Conservation (phyloP, 1,140 invertebrate species). For the Panulirus ornatus region DNA sequence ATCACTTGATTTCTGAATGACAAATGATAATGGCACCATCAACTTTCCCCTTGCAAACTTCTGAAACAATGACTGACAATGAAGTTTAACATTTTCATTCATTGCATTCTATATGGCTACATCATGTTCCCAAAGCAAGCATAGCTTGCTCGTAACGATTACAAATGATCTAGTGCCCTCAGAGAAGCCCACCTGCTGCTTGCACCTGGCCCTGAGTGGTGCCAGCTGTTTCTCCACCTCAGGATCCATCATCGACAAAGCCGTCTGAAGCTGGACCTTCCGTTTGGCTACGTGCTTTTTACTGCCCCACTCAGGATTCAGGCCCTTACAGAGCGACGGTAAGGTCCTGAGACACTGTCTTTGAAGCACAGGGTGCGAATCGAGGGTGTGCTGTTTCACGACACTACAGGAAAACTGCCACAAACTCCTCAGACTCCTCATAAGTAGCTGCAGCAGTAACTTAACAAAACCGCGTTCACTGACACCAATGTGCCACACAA, state of each 20-base stretch:
- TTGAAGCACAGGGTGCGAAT: background rate
- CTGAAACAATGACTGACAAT: no score
- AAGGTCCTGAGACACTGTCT: background rate
- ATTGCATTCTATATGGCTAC: no score
- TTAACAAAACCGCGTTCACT: no score
- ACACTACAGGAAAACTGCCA: background rate
- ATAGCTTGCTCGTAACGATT: no score
- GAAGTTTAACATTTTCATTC: no score
- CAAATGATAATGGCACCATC: no score
- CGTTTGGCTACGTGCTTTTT: slow-evolving; percentile 40
- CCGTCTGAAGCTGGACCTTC: slow-evolving; percentile 27
- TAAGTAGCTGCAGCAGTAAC: no score
- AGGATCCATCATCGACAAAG: slow-evolving; percentile 24
- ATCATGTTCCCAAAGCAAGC: no score
- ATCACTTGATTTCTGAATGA: no score
- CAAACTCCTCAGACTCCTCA: background rate
- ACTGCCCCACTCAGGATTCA: background rate
- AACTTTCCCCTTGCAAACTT: no score
- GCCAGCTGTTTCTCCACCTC: slow-evolving; percentile 53
- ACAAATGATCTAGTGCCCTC: no score
- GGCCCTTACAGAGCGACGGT: background rate
- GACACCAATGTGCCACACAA: no score
- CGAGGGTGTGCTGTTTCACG: background rate
- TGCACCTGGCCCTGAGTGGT: slow-evolving; percentile 47
- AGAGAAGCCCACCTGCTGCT: slow-evolving; percentile 39